A percentile compares a stretch with the other conserved stretches of the same genome.
These are phyloP conservation scores for Meles meles DNA, from an alignment of 2,113 vertebrate species.

Conservation along the genomic window DNA sequence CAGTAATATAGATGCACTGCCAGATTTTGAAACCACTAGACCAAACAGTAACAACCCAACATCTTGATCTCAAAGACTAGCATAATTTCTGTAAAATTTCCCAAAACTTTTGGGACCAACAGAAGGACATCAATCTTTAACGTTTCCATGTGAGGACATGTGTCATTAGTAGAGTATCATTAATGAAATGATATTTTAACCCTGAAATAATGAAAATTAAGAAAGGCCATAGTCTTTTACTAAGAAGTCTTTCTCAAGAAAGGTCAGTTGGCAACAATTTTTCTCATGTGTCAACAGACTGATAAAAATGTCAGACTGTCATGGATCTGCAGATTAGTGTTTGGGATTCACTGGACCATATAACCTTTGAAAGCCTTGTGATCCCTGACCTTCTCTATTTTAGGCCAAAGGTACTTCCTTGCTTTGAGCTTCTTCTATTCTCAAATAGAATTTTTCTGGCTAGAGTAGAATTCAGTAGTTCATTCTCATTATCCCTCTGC, in stretches of 20 bases:
- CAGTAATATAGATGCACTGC: not conserved
- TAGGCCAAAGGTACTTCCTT: not conserved
- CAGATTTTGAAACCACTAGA: constrained; percentile 6
- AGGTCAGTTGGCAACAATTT: constrained; percentile 11
- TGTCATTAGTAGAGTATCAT: not conserved
- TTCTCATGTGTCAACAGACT: constrained; percentile 11
- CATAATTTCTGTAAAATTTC: constrained; percentile 31
- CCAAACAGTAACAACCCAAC: not conserved
- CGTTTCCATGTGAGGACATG: not conserved
- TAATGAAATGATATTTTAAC: constrained; percentile 42
- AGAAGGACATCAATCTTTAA: constrained; percentile 34
- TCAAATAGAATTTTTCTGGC: constrained; percentile 10
- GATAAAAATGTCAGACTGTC: constrained; percentile 43
- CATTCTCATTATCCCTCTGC: not conserved
- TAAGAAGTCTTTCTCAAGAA: constrained; percentile 25
- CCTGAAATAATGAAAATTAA: constrained; percentile 44
- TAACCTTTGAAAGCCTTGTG: constrained; percentile 8
- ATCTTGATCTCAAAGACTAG: constrained; percentile 7
- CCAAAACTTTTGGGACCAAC: not conserved
- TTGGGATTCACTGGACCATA: not conserved
- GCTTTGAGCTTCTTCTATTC: not conserved
- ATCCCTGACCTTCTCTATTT: constrained; percentile 20
- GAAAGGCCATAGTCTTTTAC: constrained; percentile 18
- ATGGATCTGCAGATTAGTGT: not conserved
- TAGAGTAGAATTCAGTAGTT: not conserved